A percentile compares a stretch with the other conserved stretches of the same genome.
These are phyloP conservation scores for Leuciscus idus DNA, from an alignment of 2,113 vertebrate species.

Conservation along the genomic window DNA sequence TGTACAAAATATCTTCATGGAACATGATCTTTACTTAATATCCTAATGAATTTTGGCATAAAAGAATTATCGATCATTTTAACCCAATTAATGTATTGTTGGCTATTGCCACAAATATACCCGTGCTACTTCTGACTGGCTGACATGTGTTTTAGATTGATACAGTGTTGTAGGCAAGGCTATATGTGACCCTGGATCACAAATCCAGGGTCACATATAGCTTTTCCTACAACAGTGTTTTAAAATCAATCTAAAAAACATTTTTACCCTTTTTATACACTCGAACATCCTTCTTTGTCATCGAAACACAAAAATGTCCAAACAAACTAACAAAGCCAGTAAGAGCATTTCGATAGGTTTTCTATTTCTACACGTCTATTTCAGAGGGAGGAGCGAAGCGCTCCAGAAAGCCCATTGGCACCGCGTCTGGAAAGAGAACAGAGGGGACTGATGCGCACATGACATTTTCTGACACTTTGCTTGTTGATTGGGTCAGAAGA, in stretches of 20 bases:
- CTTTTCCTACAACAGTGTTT: not conserved
- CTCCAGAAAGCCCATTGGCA: conserved; percentile 62
- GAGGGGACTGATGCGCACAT: conserved; percentile 53
- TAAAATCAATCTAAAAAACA: not conserved
- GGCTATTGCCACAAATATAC: too few species aligned
- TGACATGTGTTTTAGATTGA: too few species aligned
- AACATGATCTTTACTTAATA: too few species aligned
- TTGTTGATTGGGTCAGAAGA: conserved; percentile 61
- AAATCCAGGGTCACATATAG: too few species aligned
- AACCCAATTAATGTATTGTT: too few species aligned
- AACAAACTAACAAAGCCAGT: not conserved
- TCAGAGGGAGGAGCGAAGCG: conserved; percentile 65
- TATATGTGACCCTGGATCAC: too few species aligned
- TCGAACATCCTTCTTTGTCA: not conserved
- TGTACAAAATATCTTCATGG: too few species aligned
- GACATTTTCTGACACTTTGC: conserved; percentile 62
- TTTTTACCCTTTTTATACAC: not conserved
- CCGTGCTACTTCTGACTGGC: too few species aligned
- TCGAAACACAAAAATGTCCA: not conserved
- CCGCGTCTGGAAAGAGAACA: conserved; percentile 43
- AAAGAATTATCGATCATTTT: too few species aligned
- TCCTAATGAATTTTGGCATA: too few species aligned
- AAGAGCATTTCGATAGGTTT: not conserved
- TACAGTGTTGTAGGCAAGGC: too few species aligned
- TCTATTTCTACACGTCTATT: conserved; percentile 35